Evolutionary conservation across 2,888 invertebrate species (phyloP), one percentile per base, ranked within the genome.

Genomic region (Arctia plantaginis): DNA sequence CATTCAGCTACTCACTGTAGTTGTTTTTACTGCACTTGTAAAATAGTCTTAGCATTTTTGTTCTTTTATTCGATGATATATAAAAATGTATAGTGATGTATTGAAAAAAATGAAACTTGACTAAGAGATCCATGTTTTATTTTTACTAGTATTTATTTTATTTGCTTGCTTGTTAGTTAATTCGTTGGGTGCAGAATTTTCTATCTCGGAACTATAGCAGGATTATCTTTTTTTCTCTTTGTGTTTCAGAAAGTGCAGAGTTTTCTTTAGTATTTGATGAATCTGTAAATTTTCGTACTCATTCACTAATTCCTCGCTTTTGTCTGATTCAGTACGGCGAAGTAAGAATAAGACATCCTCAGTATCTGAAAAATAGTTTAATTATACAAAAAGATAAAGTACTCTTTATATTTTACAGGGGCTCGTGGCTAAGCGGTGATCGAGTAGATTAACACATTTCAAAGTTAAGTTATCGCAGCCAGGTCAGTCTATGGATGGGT

Each of bases 321-420:
- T 55, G 82, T 83, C 81, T 92, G 93, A 81, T 93, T 92, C 74
- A 94, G 84, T 10, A 94, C 93, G 1, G 94, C 94, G 71, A 93
- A 93, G 77, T 94, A 94, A 1, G 94, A 94, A 77, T 94, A 94
- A 0, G 94, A 94, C 91, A 91, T 93, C 10, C 94, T 89, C 1
- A 94, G 87, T 70, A 94, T 92, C 94, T 94, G 93, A 47, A 92
- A 75, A 35, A 35, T 6, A 35, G 35, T 35, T 35, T 35, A n/a
- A n/a, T n/a, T n/a, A n/a, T n/a, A n/a, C n/a, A 51, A 51, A 23
- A 51, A 47, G 1, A 20, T 0, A 20, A 47, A 47, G 47, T 47
- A 20, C 20, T 3, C 8, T 39, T 39, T 39, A 39, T 39, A 8
- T 41, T 41, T 10, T 41, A 41, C 41, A 41, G 12, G 12, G 12